These are phyloP conservation scores for Elaeidobius kamerunicus DNA, from an alignment of 2,888 invertebrate genomes.

Conservation along the genomic window DNA sequence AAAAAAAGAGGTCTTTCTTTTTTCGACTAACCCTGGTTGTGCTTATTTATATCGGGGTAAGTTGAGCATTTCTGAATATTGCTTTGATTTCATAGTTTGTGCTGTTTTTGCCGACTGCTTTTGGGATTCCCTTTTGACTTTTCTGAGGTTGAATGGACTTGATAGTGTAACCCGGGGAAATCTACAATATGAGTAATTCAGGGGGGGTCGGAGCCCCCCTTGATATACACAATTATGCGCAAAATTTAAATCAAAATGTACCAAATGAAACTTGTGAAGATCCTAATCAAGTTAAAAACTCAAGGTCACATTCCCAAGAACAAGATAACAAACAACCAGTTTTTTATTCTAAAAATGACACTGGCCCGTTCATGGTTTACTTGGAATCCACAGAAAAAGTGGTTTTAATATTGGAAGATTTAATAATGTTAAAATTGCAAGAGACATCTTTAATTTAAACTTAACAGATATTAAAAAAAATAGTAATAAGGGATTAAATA, in stretches of 20 bases:
- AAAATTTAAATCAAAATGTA: too few relatives aligned
- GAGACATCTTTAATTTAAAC: constrained; percentile 1
- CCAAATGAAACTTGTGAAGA: neutral
- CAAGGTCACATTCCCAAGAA: neutral
- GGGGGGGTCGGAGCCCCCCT: neutral
- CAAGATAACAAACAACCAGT: neutral
- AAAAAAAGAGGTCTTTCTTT: too few relatives aligned
- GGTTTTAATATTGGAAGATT: constrained; percentile 2
- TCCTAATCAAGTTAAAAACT: neutral
- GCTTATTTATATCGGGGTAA: neutral
- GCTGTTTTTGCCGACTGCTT: neutral
- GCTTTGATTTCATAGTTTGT: neutral
- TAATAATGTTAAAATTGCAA: neutral
- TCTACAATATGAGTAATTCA: neutral
- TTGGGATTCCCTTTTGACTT: neutral
- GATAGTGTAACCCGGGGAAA: neutral
- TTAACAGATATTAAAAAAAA: neutral
- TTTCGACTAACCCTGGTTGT: too few relatives aligned
- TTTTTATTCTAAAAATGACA: neutral
- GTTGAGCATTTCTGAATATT: neutral
- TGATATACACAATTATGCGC: neutral
- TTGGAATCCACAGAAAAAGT: constrained; percentile 6
- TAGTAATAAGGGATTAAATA: neutral
- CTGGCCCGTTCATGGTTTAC: neutral
- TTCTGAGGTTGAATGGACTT: neutral